These are phyloP conservation scores for Siderastrea radians DNA, from an alignment of 92 coral and sea anemone species.

Conservation along the genomic window DNA sequence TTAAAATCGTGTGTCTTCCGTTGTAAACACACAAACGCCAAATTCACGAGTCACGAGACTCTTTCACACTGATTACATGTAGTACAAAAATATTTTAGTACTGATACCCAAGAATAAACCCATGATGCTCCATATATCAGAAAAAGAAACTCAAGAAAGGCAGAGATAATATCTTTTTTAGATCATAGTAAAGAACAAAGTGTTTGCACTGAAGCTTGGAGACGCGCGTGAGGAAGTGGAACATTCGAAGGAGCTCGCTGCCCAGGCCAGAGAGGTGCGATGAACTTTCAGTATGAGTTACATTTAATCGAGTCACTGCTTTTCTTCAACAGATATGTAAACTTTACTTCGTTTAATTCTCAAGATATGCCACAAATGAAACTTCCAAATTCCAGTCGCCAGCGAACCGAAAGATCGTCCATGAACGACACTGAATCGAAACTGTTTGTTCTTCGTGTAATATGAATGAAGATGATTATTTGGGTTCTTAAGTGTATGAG, in stretches of 20 bases:
- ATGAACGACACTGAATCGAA: too few relatives aligned
- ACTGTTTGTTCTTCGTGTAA: too few relatives aligned
- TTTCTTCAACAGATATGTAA: background rate
- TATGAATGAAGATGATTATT: too few relatives aligned
- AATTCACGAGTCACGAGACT: slow-evolving; percentile 16
- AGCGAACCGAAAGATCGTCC: too few relatives aligned
- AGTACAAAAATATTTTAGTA: too few relatives aligned
- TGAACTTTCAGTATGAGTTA: background rate
- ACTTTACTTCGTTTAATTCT: background rate
- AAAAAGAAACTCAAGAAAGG: background rate
- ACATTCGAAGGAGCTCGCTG: background rate
- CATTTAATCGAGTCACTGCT: background rate
- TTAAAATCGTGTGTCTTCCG: background rate
- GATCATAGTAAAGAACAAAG: background rate
- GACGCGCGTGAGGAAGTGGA: background rate
- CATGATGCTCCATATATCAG: background rate
- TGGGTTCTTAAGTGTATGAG: background rate
- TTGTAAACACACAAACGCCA: background rate
- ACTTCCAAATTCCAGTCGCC: too few relatives aligned
- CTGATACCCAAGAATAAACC: background rate
- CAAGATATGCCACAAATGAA: background rate
- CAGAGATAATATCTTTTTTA: background rate
- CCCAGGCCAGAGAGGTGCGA: background rate
- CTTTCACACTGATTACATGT: background rate
- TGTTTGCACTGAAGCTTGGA: background rate